Base-by-base conservation (phyloP, 2,888 invertebrate genomes). In the Andrena marginata region DNA sequence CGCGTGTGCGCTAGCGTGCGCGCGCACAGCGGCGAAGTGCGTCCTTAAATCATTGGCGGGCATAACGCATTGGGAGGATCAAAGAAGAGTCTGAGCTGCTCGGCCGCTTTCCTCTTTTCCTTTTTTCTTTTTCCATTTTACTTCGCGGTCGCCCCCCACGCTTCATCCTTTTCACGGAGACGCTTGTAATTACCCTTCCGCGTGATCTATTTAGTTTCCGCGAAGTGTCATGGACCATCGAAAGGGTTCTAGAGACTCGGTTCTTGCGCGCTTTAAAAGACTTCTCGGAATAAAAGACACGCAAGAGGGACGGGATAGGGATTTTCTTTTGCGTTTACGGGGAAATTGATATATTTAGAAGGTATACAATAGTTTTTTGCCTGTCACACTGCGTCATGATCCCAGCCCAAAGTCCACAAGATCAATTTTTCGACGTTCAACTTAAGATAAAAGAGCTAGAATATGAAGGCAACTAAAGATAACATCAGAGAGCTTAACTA, bases 51-150 rank as follows among this genome's bases (percentile, higher is more conserved):
- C 93, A 93, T 92, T 86, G 90, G 90, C 85, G 89, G 84, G 86
- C 85, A 89, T 89, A 90, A 90, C 89, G 90, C 90, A 91, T 91
- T 92, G 89, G 91, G 90, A 92, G 92, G 93, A 93, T 93, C 93
- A 93, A 93, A 93, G 93, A 89, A 89, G 87, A 56, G 85, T 89
- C 82, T 42, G 71, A 82, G 85, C 80, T 82, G 82, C 86, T 70
- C 74, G 82, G 77, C 78, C 78, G 42, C 71, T 62, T 76, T 77
- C 88, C 73, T 77, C 77, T 82, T 80, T 74, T 70, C 77, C 70
- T 62, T 49, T 33, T 65, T 64, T 65, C 67, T 29, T 60, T 64
- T 56, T 70, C 72, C 8, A 33, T 64, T 75, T 70, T 56, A 33
- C 31, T 49, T 63, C 51, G 48, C 51, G 16, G 29, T 35, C 68